phyloP scores from a whole-genome alignment of 1,140 invertebrate genomes.

The Carcinoscorpius rotundicauda region DNA sequence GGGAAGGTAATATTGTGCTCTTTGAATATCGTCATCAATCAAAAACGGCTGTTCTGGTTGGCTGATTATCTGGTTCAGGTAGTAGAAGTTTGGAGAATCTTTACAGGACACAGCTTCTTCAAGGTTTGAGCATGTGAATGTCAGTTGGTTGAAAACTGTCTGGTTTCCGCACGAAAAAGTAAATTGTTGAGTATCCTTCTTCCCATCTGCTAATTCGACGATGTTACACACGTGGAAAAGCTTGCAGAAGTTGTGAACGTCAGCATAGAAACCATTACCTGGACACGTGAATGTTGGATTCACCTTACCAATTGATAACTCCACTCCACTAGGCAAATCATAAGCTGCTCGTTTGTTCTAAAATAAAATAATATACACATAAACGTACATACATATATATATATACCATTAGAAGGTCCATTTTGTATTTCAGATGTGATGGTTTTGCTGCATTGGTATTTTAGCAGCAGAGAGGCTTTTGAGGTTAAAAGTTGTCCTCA shows the following conservation, averaged over 20 bases:
- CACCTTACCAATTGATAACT: not conserved
- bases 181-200: not conserved
- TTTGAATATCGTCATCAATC: too few species aligned
- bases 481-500: too few species aligned
- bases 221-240: conserved; percentile 30
- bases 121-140: not conserved
- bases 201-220: not conserved
- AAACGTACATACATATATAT: too few species aligned
- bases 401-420: too few species aligned
- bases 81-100: not conserved
- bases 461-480: too few species aligned
- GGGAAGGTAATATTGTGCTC: too few species aligned
- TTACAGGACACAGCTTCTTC: not conserved
- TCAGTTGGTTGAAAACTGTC: not conserved
- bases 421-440: too few species aligned
- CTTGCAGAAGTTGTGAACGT: conserved; percentile 28
- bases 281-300: not conserved
- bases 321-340: not conserved
- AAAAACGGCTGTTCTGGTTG: too few species aligned
- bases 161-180: not conserved
- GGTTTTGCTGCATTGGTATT: too few species aligned
- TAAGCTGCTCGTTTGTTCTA: not conserved
- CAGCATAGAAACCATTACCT: conserved; percentile 30
- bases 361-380: too few species aligned
- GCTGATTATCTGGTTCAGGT: not conserved